Evolutionary conservation across 2,888 invertebrate species (phyloP).

Genomic region (Euclidia mi): DNA sequence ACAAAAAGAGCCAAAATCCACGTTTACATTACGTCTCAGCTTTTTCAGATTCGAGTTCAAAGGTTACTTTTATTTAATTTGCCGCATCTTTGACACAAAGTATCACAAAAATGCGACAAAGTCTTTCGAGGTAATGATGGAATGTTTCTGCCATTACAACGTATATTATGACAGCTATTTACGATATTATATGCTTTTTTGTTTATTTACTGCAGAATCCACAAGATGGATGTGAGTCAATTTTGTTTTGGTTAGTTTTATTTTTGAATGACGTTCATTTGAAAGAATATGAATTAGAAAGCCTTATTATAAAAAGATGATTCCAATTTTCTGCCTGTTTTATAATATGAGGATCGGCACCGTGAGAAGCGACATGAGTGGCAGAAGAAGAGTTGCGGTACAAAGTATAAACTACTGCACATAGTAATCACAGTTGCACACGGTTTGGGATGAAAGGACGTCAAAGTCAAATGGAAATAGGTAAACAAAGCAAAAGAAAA

Average conservation of each 20-base stretch:
- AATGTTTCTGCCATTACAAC: slow-evolving; percentile 32
- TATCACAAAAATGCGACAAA: slow-evolving; percentile 43
- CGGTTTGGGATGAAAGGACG: too few species aligned
- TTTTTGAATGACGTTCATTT: too few species aligned
- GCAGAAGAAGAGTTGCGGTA: too few species aligned
- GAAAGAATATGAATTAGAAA: too few species aligned
- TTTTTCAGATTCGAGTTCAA: slow-evolving; percentile 43
- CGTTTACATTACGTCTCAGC: slow-evolving; percentile 28
- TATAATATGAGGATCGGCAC: too few species aligned
- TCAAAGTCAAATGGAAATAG: too few species aligned
- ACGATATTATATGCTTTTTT: too few species aligned
- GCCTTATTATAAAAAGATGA: neutral
- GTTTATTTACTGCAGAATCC: neutral
- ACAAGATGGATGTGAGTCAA: slow-evolving; percentile 4
- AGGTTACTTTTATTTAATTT: slow-evolving; percentile 54
- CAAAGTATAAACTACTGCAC: too few species aligned
- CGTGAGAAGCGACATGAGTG: too few species aligned
- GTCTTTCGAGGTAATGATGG: slow-evolving; percentile 27
- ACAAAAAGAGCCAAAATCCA: slow-evolving; percentile 20
- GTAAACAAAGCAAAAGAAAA: too few species aligned
- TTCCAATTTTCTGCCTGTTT: too few species aligned
- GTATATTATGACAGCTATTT: slow-evolving; percentile 8
- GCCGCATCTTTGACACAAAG: slow-evolving; percentile 45
- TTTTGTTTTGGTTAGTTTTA: slow-evolving; percentile 4
- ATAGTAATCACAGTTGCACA: too few species aligned